Conservation (phyloP, 35 echinoderm and acorn worm species). For the Diadema setosum region DNA sequence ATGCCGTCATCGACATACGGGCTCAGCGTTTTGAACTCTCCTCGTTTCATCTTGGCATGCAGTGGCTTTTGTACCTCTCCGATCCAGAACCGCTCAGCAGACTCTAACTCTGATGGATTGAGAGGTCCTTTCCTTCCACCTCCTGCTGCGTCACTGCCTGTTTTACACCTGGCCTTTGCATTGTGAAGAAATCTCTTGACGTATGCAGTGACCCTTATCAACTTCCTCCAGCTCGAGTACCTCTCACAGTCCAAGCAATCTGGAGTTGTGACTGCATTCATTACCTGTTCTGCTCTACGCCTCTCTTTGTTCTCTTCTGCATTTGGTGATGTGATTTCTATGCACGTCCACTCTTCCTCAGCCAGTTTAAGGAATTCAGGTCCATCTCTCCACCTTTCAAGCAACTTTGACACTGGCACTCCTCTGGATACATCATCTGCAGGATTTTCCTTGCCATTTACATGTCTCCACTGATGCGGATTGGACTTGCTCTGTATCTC, state of each 20-base stretch:
- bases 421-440: conserved; percentile 63
- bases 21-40: conserved; percentile 28
- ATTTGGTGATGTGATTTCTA: background rate
- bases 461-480: conserved; percentile 6
- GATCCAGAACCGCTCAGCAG: conserved; percentile 28
- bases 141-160: background rate
- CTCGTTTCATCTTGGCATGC: background rate
- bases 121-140: conserved; percentile 1
- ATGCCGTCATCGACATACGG: background rate
- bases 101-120: background rate
- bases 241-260: conserved; percentile 22
- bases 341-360: conserved; percentile 41
- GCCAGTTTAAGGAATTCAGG: conserved; percentile 33
- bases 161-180: background rate
- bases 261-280: background rate
- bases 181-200: conserved; percentile 25
- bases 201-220: conserved; percentile 47
- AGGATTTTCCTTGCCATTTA: conserved; percentile 21
- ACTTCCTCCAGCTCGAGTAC: conserved; percentile 44
- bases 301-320: background rate
- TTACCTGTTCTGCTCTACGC: background rate
- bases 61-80: conserved; percentile 21
- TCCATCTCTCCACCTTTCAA: conserved; percentile 22
- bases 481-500: conserved; percentile 44
- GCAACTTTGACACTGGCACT: background rate